Evolutionary conservation across 92 coral and sea anemone genomes (phyloP).

Genomic region (Isaurus tuberculatus): DNA sequence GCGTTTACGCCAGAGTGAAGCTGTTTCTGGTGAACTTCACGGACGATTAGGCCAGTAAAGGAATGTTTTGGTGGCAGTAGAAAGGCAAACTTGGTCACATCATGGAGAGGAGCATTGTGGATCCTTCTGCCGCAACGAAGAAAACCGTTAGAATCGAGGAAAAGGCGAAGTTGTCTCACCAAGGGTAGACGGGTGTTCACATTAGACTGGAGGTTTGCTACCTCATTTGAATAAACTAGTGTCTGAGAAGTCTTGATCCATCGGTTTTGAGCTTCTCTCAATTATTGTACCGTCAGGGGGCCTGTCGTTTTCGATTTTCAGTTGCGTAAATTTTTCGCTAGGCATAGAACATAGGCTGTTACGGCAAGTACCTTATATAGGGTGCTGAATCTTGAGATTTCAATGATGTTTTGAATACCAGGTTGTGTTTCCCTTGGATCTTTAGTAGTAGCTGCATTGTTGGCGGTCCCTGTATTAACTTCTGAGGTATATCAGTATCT

Average conservation of each 20-base stretch:
- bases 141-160: slow-evolving; percentile 47
- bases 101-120: slow-evolving; percentile 54
- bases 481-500: background rate
- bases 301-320: background rate
- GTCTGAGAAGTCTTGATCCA: slow-evolving; percentile 44
- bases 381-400: slow-evolving; percentile 42
- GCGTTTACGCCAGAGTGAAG: slow-evolving; percentile 62
- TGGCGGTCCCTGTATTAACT: background rate
- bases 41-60: slow-evolving; percentile 48
- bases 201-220: slow-evolving; percentile 29
- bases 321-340: slow-evolving; percentile 33
- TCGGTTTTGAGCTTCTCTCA: background rate
- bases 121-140: slow-evolving; percentile 69
- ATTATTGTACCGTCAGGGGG: slow-evolving; percentile 24
- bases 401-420: slow-evolving; percentile 31
- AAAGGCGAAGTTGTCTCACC: slow-evolving; percentile 58
- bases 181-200: slow-evolving; percentile 5
- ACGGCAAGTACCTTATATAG: slow-evolving; percentile 21
- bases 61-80: slow-evolving; percentile 57
- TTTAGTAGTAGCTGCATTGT: background rate
- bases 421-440: slow-evolving; percentile 54
- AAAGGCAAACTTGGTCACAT: slow-evolving; percentile 46
- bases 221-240: slow-evolving; percentile 36
- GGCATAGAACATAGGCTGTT: slow-evolving; percentile 41
- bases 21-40: slow-evolving; percentile 48